A percentile compares a stretch with the other conserved stretches of the same genome.
Conservation (phyloP, 2,113 vertebrate species). For the Crotalus tigris region DNA sequence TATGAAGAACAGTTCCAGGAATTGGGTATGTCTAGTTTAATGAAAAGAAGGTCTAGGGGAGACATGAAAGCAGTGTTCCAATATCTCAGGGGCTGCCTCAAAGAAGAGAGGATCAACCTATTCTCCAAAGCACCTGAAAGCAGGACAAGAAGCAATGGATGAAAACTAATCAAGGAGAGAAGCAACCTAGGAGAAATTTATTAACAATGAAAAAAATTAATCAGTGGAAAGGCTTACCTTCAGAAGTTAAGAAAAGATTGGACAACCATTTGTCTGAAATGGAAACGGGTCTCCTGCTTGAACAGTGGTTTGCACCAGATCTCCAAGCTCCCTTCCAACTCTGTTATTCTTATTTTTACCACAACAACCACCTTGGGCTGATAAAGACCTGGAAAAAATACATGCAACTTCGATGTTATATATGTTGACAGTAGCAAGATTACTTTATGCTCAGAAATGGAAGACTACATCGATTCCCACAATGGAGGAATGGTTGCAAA, state of each 20-base stretch:
- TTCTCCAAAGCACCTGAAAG: background rate
- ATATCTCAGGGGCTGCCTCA: background rate
- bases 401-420: too few relatives aligned
- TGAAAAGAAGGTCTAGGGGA: background rate
- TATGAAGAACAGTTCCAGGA: background rate
- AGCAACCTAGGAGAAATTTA: background rate
- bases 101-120: background rate
- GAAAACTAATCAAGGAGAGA: background rate
- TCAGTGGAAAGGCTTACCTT: background rate
- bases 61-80: background rate
- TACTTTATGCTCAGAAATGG: too few relatives aligned
- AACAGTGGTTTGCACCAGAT: background rate
- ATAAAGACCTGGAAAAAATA: background rate
- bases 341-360: background rate
- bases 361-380: background rate
- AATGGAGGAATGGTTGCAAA: too few relatives aligned
- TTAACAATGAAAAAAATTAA: background rate
- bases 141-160: background rate
- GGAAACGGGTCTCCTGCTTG: background rate
- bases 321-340: background rate
- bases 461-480: too few relatives aligned
- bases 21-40: background rate
- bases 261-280: background rate
- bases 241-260: background rate
- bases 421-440: too few relatives aligned